Evolutionary conservation across 2,797 vertebrate species (phyloP).

Genomic region (Heterohyrax brucei): DNA sequence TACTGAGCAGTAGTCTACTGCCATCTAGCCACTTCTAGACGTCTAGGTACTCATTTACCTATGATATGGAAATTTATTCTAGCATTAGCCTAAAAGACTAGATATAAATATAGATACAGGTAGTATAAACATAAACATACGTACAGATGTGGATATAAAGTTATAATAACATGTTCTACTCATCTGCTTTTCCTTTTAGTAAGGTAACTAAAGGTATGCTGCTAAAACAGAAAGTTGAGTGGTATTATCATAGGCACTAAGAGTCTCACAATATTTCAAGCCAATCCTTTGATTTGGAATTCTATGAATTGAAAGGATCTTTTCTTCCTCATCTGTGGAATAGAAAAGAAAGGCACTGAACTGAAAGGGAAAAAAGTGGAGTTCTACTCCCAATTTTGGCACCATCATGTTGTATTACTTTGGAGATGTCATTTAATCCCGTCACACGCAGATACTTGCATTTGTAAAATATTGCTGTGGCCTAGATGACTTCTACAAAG

Average conservation of each 20-base stretch:
- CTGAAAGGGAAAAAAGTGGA: background rate
- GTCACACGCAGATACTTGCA: background rate
- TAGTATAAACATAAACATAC: background rate
- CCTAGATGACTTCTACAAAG: background rate
- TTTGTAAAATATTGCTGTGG: background rate
- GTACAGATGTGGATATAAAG: background rate
- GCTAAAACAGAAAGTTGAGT: background rate
- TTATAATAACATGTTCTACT: background rate
- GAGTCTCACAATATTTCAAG: background rate
- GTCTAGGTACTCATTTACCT: background rate
- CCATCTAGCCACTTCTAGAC: background rate
- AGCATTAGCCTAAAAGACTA: background rate
- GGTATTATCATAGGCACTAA: background rate
- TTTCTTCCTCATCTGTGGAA: background rate
- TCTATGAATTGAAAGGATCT: background rate
- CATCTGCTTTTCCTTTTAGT: background rate
- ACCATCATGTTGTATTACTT: background rate
- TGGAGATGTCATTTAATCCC: background rate
- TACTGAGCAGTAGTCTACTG: background rate
- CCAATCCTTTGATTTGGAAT: background rate
- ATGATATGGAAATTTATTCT: slow-evolving; percentile 64
- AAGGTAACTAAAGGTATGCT: background rate
- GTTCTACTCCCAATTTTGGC: background rate
- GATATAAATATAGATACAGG: background rate
- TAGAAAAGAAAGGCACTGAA: slow-evolving; percentile 4